Conservation (phyloP, 2,797 vertebrate species). For the Ctenopoma multispine region DNA sequence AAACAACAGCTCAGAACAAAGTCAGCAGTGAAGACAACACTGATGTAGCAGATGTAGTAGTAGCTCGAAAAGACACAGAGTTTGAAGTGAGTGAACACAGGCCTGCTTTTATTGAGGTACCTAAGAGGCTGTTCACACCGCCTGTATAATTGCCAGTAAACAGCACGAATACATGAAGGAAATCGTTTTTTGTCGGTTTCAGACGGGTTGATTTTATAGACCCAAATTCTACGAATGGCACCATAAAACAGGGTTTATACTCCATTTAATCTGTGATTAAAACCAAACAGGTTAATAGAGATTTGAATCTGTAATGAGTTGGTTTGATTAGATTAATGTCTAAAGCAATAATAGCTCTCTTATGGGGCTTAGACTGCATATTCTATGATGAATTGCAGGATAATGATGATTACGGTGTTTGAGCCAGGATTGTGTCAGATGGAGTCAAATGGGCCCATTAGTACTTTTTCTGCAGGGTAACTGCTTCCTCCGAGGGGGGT, state of each 20-base stretch:
- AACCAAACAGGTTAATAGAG: constrained; percentile 50
- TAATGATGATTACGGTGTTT: neutral
- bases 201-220: constrained; percentile 72
- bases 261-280: constrained; percentile 65
- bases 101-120: constrained; percentile 59
- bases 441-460: neutral
- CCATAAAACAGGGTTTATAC: constrained; percentile 69
- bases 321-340: constrained; percentile 39
- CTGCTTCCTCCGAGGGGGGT: neutral
- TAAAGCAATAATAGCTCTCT: constrained; percentile 4
- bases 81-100: constrained; percentile 47
- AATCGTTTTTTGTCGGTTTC: constrained; percentile 58
- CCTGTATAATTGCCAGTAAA: constrained; percentile 64
- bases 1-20: constrained; percentile 12
- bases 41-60: neutral
- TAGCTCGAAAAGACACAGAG: constrained; percentile 25
- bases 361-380: neutral
- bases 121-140: constrained; percentile 64
- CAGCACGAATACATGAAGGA: constrained; percentile 53
- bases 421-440: neutral
- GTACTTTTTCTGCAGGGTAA: neutral
- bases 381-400: neutral
- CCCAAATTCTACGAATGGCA: constrained; percentile 48
- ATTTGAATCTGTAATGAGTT: constrained; percentile 48
- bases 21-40: constrained; percentile 27